phyloP scores from a whole-genome alignment of 2,888 invertebrate species.

The Alloscopus bannaensis region DNA sequence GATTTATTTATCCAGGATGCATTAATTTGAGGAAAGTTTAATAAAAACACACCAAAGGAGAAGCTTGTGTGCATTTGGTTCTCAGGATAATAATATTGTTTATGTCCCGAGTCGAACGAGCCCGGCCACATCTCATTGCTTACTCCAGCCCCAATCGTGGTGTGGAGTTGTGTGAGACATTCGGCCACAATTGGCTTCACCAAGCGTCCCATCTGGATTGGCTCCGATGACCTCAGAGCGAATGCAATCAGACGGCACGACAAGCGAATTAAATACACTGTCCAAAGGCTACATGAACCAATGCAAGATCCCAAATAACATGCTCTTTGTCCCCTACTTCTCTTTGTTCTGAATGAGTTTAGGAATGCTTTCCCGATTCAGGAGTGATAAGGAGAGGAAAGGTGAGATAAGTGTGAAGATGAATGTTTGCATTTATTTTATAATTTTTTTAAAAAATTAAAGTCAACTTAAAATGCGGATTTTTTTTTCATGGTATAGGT shows the following conservation, averaged over 20 bases:
- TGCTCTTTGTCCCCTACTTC: neutral
- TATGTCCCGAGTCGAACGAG: conserved; percentile 44
- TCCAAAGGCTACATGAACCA: conserved; percentile 54
- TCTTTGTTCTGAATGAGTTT: conserved; percentile 53
- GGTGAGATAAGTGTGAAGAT: neutral
- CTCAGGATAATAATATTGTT: conserved; percentile 38
- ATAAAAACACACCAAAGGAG: no score
- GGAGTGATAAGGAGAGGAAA: no score
- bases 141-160: conserved; percentile 52
- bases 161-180: conserved; percentile 39
- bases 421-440: neutral
- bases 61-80: no score
- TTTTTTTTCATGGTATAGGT: neutral
- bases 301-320: conserved; percentile 13
- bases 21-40: no score
- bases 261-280: conserved; percentile 48
- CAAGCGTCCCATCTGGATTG: conserved; percentile 51
- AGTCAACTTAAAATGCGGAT: neutral
- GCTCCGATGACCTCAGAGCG: conserved; percentile 43
- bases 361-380: neutral
- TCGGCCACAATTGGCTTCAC: conserved; percentile 49
- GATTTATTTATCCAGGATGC: no score
- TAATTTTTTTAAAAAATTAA: neutral
- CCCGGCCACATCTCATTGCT: conserved; percentile 57
- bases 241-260: conserved; percentile 33